Evolutionary conservation across 2,888 invertebrate genomes (phyloP).

Genomic region (Acrobeloides nanus): DNA sequence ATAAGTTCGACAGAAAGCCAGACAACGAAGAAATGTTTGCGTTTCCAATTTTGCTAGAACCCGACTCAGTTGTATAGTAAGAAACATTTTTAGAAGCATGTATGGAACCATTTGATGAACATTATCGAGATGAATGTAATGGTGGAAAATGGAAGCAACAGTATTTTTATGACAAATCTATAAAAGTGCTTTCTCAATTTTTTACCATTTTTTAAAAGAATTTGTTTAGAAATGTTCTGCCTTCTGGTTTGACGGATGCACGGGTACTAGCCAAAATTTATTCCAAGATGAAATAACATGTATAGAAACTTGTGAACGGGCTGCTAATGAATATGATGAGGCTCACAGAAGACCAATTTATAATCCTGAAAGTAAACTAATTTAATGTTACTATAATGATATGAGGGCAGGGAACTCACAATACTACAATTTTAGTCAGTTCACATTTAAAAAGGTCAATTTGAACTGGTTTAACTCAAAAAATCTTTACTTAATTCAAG

Average conservation of each 20-base stretch:
- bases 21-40: not conserved
- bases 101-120: constrained; percentile 47
- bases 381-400: no score
- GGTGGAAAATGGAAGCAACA: constrained; percentile 49
- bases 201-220: constrained; percentile 31
- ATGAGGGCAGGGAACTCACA: no score
- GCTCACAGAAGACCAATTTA: no score
- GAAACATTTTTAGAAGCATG: constrained; percentile 22
- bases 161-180: constrained; percentile 41
- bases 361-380: no score
- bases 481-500: no score
- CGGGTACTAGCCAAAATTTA: constrained; percentile 38
- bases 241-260: constrained; percentile 52
- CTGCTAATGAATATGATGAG: constrained; percentile 28
- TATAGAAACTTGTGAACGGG: constrained; percentile 39
- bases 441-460: no score
- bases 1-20: no score
- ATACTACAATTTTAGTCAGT: no score
- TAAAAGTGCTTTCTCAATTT: constrained; percentile 28
- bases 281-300: constrained; percentile 44
- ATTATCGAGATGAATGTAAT: constrained; percentile 46
- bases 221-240: constrained; percentile 34
- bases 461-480: no score
- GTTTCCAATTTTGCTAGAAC: constrained; percentile 8
- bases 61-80: not conserved